Evolutionary conservation across 2,888 invertebrate species (phyloP), one percentile per base, ranked within the genome.

Genomic region (Quadroppia sp.): DNA sequence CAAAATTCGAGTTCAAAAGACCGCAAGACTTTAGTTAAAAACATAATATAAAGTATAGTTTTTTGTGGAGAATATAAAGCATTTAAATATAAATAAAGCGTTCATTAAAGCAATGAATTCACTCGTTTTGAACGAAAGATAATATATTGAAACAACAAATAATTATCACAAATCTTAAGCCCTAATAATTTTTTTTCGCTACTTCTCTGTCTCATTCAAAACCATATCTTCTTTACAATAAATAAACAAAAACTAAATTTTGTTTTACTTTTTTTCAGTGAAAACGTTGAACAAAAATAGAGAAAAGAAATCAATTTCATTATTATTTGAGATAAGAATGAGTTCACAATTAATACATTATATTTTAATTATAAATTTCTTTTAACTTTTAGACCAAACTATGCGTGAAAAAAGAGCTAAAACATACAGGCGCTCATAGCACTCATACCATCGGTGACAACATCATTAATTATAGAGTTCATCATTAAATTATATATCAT

Each of bases 401-500:
- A 45, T 45, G 45, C 45, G 45, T 45, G 15, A n/a, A 36, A 36
- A 45, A 45, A 45, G 45, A 45, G 45, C 45, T 45, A 15, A n/a
- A 36, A 36, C 36, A 45, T 45, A 15, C 45, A 45, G 45, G 45
- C 45, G 11, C 45, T 45, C 11, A 17, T 15, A 17, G 45, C 45
- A 17, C 45, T 9, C 15, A 45, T 45, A 45, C 23, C 23, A 53
- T 23, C 53, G 17, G 53, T 53, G 53, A 53, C 53, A 53, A 53
- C 53, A 53, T 53, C 53, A 53, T 53, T 53, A 53, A 53, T 53
- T 53, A 53, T 53, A 53, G 23, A 53, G 53, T 53, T 53, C 23
- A 53, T 53, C 53, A 53, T 53, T 53, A 53, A 53, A 53, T 53
- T 53, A 53, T 53, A 53, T 53, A 53, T 53, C 53, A 53, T 53